phyloP scores from a whole-genome alignment of 1,140 invertebrate species.

The Drosophila nebulosa region DNA sequence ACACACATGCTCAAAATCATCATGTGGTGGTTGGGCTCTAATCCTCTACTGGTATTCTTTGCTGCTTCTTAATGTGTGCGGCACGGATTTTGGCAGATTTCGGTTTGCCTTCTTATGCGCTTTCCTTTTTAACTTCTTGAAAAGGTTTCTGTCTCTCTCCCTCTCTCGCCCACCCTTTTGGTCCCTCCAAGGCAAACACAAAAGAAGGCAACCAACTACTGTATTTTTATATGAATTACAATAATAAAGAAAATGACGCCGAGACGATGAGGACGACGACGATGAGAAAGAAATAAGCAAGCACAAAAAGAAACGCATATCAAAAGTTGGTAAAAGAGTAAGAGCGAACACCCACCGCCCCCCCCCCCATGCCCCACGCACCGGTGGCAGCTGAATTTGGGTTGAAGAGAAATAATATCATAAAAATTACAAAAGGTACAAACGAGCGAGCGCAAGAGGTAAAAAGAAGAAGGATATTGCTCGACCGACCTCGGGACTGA shows the following conservation, averaged over 20 bases:
- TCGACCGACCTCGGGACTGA: constrained; percentile 22
- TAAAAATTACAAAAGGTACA: constrained; percentile 78
- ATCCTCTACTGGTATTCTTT: not conserved
- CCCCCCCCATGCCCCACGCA: no score
- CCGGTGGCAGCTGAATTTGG: not conserved
- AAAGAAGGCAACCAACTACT: constrained; percentile 26
- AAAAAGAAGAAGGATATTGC: constrained; percentile 11
- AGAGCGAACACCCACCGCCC: no score
- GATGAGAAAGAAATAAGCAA: constrained; percentile 13
- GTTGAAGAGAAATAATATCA: constrained; percentile 61
- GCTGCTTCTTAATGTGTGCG: constrained; percentile 23
- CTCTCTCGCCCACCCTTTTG: constrained; percentile 27
- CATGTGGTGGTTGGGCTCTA: not conserved
- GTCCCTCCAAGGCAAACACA: constrained; percentile 42
- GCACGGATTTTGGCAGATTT: constrained; percentile 56
- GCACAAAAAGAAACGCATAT: constrained; percentile 46
- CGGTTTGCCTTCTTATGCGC: constrained; percentile 24
- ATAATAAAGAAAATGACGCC: constrained; percentile 60
- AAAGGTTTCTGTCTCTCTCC: constrained; percentile 53
- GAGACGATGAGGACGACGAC: not conserved
- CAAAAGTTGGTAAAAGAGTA: constrained; percentile 30
- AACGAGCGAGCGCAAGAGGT: constrained; percentile 13
- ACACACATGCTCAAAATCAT: constrained; percentile 31
- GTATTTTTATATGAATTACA: constrained; percentile 69
- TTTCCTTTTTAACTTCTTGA: constrained; percentile 69